These are phyloP conservation scores for Paguma larvata DNA, from an alignment of 2,797 vertebrate species.

Conservation along the genomic window DNA sequence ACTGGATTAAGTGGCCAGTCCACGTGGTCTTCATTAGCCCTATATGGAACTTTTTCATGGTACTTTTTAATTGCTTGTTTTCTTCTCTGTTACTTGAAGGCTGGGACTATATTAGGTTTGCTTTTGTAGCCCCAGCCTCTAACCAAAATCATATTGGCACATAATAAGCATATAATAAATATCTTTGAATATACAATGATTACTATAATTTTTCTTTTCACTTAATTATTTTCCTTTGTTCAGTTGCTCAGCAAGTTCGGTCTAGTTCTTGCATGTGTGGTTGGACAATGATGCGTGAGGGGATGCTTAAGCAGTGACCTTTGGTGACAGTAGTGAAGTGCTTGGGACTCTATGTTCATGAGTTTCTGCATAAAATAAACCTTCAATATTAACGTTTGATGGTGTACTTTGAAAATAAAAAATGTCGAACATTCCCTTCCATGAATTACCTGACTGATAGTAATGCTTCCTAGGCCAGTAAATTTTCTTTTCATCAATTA, in stretches of 20 bases:
- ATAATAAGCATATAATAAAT: background rate
- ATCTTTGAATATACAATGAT: background rate
- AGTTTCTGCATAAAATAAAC: conserved; percentile 4
- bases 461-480: background rate
- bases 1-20: background rate
- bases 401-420: background rate
- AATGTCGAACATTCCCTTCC: background rate
- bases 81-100: background rate
- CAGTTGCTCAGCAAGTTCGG: background rate
- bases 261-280: background rate
- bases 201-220: background rate
- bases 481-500: conserved; percentile 51
- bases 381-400: conserved; percentile 29
- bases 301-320: background rate
- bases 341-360: background rate
- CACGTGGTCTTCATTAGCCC: background rate
- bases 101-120: background rate
- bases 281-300: background rate
- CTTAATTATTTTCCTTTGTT: background rate
- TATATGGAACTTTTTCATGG: background rate
- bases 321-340: background rate
- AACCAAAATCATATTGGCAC: background rate
- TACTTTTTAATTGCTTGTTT: background rate
- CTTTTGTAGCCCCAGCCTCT: background rate
- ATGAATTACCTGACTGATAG: background rate